These are phyloP conservation scores for Megalurothrips usitatus DNA, from an alignment of 2,888 invertebrate species.

Conservation along the genomic window DNA sequence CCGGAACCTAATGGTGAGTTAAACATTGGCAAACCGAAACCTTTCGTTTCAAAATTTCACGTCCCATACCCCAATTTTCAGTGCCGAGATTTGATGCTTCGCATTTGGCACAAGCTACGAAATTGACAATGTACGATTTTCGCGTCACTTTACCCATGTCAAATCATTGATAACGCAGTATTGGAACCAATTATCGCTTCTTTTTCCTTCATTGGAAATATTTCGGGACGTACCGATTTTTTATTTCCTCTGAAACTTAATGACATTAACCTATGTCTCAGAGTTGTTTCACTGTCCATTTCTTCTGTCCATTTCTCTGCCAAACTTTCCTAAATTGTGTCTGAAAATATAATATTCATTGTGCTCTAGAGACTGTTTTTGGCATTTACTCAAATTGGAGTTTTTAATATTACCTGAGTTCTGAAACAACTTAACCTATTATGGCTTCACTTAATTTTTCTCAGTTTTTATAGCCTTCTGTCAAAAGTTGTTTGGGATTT, in stretches of 20 bases:
- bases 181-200: background rate
- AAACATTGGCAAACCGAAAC: constrained; percentile 39
- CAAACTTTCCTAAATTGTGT: background rate
- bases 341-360: background rate
- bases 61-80: background rate
- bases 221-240: background rate
- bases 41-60: constrained; percentile 30
- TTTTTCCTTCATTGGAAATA: no score
- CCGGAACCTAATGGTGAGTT: constrained; percentile 74
- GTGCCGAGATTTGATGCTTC: background rate
- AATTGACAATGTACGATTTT: background rate
- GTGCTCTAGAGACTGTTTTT: background rate
- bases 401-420: background rate
- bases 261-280: background rate
- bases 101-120: background rate
- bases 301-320: background rate
- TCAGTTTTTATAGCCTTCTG: no score
- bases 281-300: background rate
- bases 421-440: background rate
- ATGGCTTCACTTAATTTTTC: background rate
- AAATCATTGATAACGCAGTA: background rate
- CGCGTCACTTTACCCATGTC: background rate
- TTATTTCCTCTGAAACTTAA: background rate
- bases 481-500: no score
- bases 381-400: no score